Base-by-base conservation (phyloP, 1,140 invertebrate genomes). In the Plectus sambesii region DNA sequence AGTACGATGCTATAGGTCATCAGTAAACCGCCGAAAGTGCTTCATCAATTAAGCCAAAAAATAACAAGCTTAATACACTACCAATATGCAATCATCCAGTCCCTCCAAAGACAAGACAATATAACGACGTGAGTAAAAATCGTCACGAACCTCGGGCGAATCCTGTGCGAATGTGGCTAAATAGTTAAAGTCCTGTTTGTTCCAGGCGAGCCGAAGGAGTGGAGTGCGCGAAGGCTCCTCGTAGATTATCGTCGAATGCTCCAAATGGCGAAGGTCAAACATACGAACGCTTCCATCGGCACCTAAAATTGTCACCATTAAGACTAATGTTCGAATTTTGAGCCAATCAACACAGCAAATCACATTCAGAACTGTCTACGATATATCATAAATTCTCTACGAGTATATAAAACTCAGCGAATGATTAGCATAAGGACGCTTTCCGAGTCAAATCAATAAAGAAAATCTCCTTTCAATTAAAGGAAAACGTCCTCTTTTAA, bases 241-340 rank as follows among this genome's bases (percentile, higher is more conserved):
- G 68, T 97, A 98, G 47, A 99, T 96, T 61, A 99, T 98, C 5
- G 92, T 99, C 1, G 93, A 98, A 72, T 98, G 92, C 71, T 98
- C 92, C 41, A 99, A 75, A 73, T 98, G 89, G 22, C 93, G 76
- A 35, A 98, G 74, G 74, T 99, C 94, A 74, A 99, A 99, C 88
- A 99, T 97, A 55, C 94, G 74, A 0, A 98, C 90, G 4, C 90
- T 96, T 5, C 93, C 93, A 74, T 99, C 93, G 1, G 92, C 93
- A 42, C 92, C 79, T 79, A 48, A 5, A 61, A 58, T n/a, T n/a
- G n/a, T n/a, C n/a, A n/a, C n/a, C n/a, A 42, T 6, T 9, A 17
- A 22, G 20, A 17, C 4, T 23, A 12, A 19, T 17, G 49, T 17
- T 23, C 19, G 26, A 40, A 26, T 22, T 2, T n/a, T 53, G 8